Percentiles rank a stretch among this genome's conserved stretches.
Evolutionary conservation across 2,888 invertebrate genomes (phyloP).

Genomic region (Troides oblongomaculatus): DNA sequence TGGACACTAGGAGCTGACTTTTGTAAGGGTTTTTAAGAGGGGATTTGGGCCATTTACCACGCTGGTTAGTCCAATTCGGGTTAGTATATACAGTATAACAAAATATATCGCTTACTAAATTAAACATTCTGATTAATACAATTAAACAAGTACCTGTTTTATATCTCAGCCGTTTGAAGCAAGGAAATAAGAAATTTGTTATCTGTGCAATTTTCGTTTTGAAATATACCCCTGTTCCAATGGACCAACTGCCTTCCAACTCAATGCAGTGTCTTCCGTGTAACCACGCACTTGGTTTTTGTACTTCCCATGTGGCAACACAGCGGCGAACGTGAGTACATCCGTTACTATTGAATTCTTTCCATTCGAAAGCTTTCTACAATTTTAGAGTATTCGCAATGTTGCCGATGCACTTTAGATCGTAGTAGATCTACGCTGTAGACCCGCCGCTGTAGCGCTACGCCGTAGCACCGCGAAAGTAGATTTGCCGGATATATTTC

Average conservation of each 20-base stretch:
- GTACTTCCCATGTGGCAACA: constrained; percentile 19
- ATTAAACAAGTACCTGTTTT: no score
- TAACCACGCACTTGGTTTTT: constrained; percentile 26
- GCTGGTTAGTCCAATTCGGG: no score
- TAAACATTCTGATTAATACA: no score
- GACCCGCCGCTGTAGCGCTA: background rate
- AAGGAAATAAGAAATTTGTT: background rate
- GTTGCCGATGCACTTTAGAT: constrained; percentile 4
- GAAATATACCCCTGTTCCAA: constrained; percentile 7
- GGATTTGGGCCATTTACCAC: no score
- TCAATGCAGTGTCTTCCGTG: constrained; percentile 19
- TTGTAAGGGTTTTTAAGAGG: no score
- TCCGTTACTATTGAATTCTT: constrained; percentile 21
- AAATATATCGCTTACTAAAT: no score
- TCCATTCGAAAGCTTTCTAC: constrained; percentile 6
- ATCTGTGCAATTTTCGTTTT: constrained; percentile 7
- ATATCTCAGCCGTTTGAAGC: no score
- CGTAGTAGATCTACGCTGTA: constrained; percentile 7
- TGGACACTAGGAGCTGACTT: no score
- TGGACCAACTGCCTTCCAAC: constrained; percentile 6
- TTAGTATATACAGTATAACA: no score
- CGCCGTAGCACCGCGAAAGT: constrained; percentile 2
- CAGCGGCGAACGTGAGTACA: constrained; percentile 4
- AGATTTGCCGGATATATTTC: no score
- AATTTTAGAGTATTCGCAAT: constrained; percentile 6